Evolutionary conservation across 2,888 invertebrate species (phyloP).

Genomic region (Aleiodes alternator): DNA sequence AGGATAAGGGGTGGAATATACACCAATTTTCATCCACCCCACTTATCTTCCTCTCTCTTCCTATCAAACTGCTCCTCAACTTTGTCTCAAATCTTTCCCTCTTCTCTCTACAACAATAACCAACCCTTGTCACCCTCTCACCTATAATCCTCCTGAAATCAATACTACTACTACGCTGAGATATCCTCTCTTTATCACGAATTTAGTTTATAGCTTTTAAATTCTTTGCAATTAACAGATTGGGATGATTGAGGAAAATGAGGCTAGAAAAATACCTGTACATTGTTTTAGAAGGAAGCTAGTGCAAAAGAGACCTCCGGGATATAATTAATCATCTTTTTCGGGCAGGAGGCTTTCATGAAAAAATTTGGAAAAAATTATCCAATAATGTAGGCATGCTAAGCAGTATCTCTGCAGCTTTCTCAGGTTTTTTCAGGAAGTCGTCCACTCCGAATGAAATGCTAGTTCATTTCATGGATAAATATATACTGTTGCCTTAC

Average conservation of each 20-base stretch:
- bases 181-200: background rate
- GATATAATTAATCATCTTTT: too few species aligned
- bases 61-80: slow-evolving; percentile 39
- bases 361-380: too few species aligned
- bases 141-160: slow-evolving; percentile 68
- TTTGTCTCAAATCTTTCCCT: slow-evolving; percentile 38
- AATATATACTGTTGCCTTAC: too few species aligned
- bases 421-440: too few species aligned
- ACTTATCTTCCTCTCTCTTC: slow-evolving; percentile 25
- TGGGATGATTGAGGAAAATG: background rate
- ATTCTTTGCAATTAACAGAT: too few species aligned
- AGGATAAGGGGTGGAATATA: slow-evolving; percentile 63
- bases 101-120: slow-evolving; percentile 51
- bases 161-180: slow-evolving; percentile 64
- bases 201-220: background rate
- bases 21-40: slow-evolving; percentile 27
- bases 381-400: too few species aligned
- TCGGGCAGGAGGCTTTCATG: too few species aligned
- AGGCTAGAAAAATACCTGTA: background rate
- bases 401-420: too few species aligned
- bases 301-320: too few species aligned
- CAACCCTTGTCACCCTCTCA: slow-evolving; percentile 51
- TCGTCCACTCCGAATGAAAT: too few species aligned
- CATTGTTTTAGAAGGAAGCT: too few species aligned
- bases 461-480: too few species aligned